These are phyloP conservation scores for Notechis scutatus DNA, from an alignment of 2,113 vertebrate species.

Conservation along the genomic window DNA sequence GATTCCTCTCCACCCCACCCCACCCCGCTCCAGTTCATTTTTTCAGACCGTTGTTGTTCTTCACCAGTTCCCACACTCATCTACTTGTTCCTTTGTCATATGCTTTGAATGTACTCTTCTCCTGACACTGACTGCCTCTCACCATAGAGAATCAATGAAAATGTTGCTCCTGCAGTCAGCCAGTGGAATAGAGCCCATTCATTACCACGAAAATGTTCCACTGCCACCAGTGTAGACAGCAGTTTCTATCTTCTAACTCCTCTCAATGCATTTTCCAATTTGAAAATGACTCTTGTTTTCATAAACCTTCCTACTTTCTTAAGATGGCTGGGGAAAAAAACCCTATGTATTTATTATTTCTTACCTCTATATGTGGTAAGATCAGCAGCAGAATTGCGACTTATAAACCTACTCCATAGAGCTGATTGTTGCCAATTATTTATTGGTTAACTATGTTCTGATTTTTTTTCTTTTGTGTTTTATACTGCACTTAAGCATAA, in stretches of 20 bases:
- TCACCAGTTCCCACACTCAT: constrained; percentile 62
- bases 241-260: rapidly evolving
- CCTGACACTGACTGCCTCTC: constrained; percentile 53
- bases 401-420: not conserved
- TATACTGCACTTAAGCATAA: not conserved
- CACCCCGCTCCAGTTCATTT: constrained; percentile 41
- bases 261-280: not conserved
- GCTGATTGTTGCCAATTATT: not conserved
- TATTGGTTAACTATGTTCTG: not conserved
- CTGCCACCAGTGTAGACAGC: not conserved
- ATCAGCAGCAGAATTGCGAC: not conserved
- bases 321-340: not conserved
- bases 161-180: constrained; percentile 42
- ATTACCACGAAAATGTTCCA: not conserved
- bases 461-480: not conserved
- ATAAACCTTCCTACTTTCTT: not conserved
- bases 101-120: constrained; percentile 47
- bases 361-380: not conserved
- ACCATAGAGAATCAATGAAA: constrained; percentile 40
- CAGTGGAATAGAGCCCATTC: constrained; percentile 20
- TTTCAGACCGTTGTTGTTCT: constrained; percentile 61
- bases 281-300: constrained; percentile 10
- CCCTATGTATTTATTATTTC: not conserved
- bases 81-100: constrained; percentile 54
- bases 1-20: constrained; percentile 32